A percentile compares a stretch with the other conserved stretches of the same genome.
These are phyloP conservation scores for Pogonophryne albipinna DNA, from an alignment of 2,797 vertebrate genomes.

Conservation along the genomic window DNA sequence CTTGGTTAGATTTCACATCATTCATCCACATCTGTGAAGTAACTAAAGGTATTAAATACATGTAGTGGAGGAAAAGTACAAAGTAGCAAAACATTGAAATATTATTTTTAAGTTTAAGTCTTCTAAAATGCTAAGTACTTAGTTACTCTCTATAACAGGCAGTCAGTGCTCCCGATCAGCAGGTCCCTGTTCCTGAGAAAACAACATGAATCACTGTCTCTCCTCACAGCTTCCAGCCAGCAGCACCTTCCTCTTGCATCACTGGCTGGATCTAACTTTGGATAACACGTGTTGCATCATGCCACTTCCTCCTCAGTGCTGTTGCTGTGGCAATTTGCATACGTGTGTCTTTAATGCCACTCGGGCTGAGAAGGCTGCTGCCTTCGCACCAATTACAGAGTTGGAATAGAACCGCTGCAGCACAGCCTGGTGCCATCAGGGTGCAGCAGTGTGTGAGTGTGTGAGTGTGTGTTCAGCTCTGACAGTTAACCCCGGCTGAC, in stretches of 20 bases:
- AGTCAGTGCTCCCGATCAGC: neutral
- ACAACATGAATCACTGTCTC: neutral
- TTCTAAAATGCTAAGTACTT: too few relatives aligned
- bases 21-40: too few relatives aligned
- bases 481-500: too few relatives aligned
- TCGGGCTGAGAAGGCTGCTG: slow-evolving; percentile 1
- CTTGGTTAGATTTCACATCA: too few relatives aligned
- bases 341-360: slow-evolving; percentile 1
- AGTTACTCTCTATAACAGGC: neutral
- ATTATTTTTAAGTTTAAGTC: too few relatives aligned
- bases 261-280: neutral
- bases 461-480: neutral
- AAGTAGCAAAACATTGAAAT: too few relatives aligned
- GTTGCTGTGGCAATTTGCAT: slow-evolving; percentile 34
- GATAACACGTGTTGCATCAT: slow-evolving; percentile 49
- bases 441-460: slow-evolving; percentile 1
- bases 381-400: neutral
- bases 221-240: neutral
- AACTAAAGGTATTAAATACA: too few relatives aligned
- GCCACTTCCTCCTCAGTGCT: slow-evolving; percentile 36
- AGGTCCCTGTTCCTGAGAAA: neutral
- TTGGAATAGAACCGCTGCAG: neutral
- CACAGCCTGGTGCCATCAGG: neutral
- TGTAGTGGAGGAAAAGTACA: too few relatives aligned
- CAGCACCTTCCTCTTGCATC: neutral